Base-by-base conservation (phyloP, 2,888 invertebrate genomes). In the Anoncus sp. region DNA sequence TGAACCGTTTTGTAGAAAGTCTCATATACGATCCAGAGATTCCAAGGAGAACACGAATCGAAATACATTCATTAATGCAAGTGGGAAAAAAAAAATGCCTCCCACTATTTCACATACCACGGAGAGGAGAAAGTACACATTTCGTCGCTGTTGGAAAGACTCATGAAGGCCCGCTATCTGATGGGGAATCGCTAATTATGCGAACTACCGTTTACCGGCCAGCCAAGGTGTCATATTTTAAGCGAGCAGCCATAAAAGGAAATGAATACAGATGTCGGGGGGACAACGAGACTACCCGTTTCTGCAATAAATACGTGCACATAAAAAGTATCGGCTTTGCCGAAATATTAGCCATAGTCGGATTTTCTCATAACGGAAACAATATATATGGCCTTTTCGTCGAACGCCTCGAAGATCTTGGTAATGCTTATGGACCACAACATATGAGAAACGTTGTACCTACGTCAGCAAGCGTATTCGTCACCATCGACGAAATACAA, bases 1-100 rank as follows among this genome's bases (percentile, higher is more conserved):
- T 62, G 62, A 18, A n/a, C 12, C 31, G 62, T 24, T 62, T 62
- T 16, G 27, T 47, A 9, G 47, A 62, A 18, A 47, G 24, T 27
- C 24, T 47, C 27, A n/a, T 55, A 22, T 7, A 51, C 7, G 51
- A 51, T 24, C 22, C 20, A 22, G 24, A 7, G 24, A 51, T 24
- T 24, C 7, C 20, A 14, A 10, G 24, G 14, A 24, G 10, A 9
- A 51, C 51, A 51, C 22, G 24, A 51, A 20, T 3, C 2, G 22
- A 24, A 51, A 14, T 51, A 51, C 51, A 14, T 24, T 20, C 51
- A 9, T 22, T 22, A 22, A 22, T 51, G 14, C 20, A 22, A 20
- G 20, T 22, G 20, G 51, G 51, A 22, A 51, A 51, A 18, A 51
- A 51, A 14, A 51, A 10, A 31, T 7, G 4, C 3, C 4, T 7